Evolutionary conservation across 2,113 vertebrate species (phyloP), one percentile per base, ranked within the genome.

Genomic region (Phainopepla nitens): DNA sequence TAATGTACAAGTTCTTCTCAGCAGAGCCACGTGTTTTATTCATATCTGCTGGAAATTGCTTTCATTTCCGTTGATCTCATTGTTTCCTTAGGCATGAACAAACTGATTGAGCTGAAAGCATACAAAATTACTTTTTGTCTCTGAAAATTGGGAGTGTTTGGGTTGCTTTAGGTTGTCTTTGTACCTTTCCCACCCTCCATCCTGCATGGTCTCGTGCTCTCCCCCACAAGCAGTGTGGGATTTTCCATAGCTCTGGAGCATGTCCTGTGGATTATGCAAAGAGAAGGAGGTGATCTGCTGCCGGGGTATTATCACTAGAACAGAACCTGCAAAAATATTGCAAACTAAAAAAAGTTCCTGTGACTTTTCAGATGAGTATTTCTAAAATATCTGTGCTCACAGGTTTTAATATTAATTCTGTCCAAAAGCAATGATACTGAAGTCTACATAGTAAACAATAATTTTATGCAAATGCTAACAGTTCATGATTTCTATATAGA

Each of bases 1-100:
- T 51, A 78, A 47, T 1, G 5, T n/a, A 29, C n/a, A 39, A 47
- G 65, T 42, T 90, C 58, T 60, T 44, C 68, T 89, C 44, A 50
- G 64, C 53, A 71, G 41, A 92, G 82, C 76, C 72, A 28, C 5
- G n/a, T 91, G 60, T 82, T 94, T 92, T 90, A 96, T 95, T 95
- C 87, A n/a, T 88, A 84, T 79, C 62, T 88, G 64, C 71, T 83
- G 82, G 66, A 96, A 96, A 93, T 78, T 92, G 82, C 44, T 92
- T 96, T 94, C 51, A 47, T 90, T 93, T 86, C 71, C 7, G 2
- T 85, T 89, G 68, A 79, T 84, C 78, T 93, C 78, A 18, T 92
- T 44, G 73, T 79, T 92, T 94, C 85, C 82, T 73, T 86, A 94
- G 62, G 81, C 87, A 60, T n/a, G 75, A 85, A 60, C 42, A 70